These are phyloP conservation scores for Oxycera nigricornis DNA, from an alignment of 2,888 invertebrate genomes.

Conservation along the genomic window DNA sequence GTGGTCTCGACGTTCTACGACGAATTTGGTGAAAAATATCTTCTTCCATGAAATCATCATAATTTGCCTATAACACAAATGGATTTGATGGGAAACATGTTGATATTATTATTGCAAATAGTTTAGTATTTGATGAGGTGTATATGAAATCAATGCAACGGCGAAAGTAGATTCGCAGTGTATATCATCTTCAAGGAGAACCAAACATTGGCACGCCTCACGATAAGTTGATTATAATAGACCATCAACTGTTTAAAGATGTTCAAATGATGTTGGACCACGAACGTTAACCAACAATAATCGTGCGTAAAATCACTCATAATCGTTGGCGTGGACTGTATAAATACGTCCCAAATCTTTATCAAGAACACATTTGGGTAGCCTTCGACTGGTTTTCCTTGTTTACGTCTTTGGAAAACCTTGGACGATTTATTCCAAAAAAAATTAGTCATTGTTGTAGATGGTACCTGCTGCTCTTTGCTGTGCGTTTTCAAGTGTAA, in stretches of 20 bases:
- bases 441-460: not conserved
- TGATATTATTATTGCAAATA: slow-evolving; percentile 53
- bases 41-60: slow-evolving; percentile 48
- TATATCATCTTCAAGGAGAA: slow-evolving; percentile 53
- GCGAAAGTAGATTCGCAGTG: slow-evolving; percentile 50
- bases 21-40: slow-evolving; percentile 45
- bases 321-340: slow-evolving; percentile 55
- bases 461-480: not conserved
- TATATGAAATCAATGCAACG: slow-evolving; percentile 46
- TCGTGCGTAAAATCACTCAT: slow-evolving; percentile 55
- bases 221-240: slow-evolving; percentile 53
- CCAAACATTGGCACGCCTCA: slow-evolving; percentile 53
- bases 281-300: slow-evolving; percentile 54
- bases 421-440: too few species aligned
- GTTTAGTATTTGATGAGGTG: slow-evolving; percentile 48
- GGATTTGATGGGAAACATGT: slow-evolving; percentile 48
- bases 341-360: slow-evolving; percentile 49
- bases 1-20: slow-evolving; percentile 7
- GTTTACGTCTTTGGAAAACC: too few species aligned
- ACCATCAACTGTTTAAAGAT: slow-evolving; percentile 56
- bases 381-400: too few species aligned
- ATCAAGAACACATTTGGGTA: too few species aligned
- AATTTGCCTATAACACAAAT: slow-evolving; percentile 44
- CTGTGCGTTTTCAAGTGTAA: not conserved
- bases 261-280: slow-evolving; percentile 54